Base-by-base conservation (phyloP, 2,113 vertebrate species). In the Ictalurus furcatus region DNA sequence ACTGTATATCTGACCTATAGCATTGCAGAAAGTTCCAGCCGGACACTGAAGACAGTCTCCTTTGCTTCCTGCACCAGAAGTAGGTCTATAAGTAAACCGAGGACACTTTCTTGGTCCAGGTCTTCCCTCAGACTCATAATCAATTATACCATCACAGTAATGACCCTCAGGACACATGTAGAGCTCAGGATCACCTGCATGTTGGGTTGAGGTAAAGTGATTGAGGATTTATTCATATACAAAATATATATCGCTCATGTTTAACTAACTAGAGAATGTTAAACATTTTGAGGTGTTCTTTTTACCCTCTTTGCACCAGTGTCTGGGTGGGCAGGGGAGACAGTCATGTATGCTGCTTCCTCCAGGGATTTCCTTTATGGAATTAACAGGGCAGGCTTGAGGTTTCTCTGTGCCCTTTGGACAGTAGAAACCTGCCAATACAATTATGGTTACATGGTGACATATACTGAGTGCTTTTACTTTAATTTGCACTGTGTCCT, bases 371-470 rank as follows among this genome's bases (percentile, higher is more conserved):
- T 79, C 90, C 37, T 95, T 93, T 37, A 97, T 23, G 0, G 97
- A 98, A 87, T 98, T 96, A 86, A 90, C 93, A 85, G 97, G 97
- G 89, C 97, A 99, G 0, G 90, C 85, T 3, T 61, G 83, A 69
- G 97, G 95, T 7, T 92, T 88, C 69, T 94, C 94, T 54, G 96
- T 93, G 2, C 97, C 97, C 76, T 96, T 96, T 1, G 94, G 94
- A 87, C 98, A 99, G 91, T 96, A 99, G 90, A 96, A 97, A 28
- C 97, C 97, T 99, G 85, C 6, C 86, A 86, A 76, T 87, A 90
- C 87, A 87, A 79, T 86, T n/a, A 85, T 44, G 1, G 28, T 44
- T 71, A 85, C 34, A 65, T 30, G 1, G 12, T 88, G 25, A 48
- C 3, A 5, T 44, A 85, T 65, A 48, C 4, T n/a, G 61, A 71